These are phyloP conservation scores for Pampus argenteus DNA, from an alignment of 2,797 vertebrate genomes.

Conservation along the genomic window DNA sequence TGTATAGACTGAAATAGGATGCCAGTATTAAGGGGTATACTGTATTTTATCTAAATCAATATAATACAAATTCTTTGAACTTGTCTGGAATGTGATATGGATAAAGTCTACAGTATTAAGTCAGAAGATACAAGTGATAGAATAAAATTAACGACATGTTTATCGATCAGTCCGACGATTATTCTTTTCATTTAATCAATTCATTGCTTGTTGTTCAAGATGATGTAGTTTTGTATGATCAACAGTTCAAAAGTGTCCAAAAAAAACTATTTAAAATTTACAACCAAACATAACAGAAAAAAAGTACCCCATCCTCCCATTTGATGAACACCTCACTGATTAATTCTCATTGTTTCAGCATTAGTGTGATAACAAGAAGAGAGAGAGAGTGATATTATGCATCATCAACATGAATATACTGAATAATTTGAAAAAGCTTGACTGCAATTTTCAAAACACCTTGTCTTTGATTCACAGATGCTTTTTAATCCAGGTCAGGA, in stretches of 20 bases:
- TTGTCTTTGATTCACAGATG: constrained; percentile 59
- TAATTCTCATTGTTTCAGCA: constrained; percentile 8
- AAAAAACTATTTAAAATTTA: neutral
- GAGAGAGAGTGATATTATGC: constrained; percentile 21
- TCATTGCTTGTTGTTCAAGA: neutral
- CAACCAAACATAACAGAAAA: neutral
- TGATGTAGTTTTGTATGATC: neutral
- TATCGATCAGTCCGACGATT: neutral
- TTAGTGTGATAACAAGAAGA: constrained; percentile 11
- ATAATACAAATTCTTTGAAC: neutral
- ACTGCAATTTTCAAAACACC: constrained; percentile 40
- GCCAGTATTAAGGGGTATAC: no score
- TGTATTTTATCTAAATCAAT: neutral
- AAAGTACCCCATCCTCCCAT: neutral
- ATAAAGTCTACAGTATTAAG: neutral
- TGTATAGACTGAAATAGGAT: neutral
- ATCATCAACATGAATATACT: constrained; percentile 27
- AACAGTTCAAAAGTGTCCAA: neutral
- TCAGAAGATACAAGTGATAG: neutral
- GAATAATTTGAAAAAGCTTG: constrained; percentile 27
- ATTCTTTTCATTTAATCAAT: neutral
- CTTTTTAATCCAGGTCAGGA: constrained; percentile 64
- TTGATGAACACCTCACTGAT: neutral
- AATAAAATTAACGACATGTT: neutral
- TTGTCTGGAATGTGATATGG: neutral